Percentiles rank a stretch among this genome's conserved stretches.
Conservation (phyloP, 1,140 invertebrate genomes). For the Microplitis demolitor region DNA sequence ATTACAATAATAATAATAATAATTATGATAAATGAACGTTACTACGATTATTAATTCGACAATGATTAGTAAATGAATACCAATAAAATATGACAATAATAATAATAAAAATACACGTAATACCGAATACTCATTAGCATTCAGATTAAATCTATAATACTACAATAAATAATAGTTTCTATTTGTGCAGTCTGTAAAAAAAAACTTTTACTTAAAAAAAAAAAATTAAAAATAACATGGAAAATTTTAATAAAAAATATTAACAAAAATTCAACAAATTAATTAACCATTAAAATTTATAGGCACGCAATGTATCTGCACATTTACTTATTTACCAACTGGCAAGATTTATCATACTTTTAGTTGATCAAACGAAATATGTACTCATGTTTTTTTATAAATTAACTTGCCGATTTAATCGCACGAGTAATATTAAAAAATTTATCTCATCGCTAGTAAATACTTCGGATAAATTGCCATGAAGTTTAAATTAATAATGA, state of each 20-base stretch:
- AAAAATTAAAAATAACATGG: neutral
- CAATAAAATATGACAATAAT: neutral
- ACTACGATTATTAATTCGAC: neutral
- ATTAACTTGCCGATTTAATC: neutral
- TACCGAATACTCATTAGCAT: neutral
- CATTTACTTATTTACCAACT: neutral
- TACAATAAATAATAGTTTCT: constrained; percentile 30
- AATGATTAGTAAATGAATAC: neutral
- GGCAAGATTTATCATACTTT: constrained; percentile 19
- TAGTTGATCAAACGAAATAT: neutral
- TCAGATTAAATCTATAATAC: constrained; percentile 9
- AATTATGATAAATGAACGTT: constrained; percentile 42
- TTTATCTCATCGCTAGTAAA: neutral
- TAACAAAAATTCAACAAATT: neutral
- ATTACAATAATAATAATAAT: constrained; percentile 25
- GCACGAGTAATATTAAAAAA: neutral
- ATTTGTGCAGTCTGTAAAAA: neutral
- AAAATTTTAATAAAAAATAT: neutral
- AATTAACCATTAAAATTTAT: neutral
- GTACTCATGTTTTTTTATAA: neutral
- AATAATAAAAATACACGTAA: neutral
- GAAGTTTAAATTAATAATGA: no score
- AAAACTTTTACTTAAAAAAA: neutral
- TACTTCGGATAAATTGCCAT: neutral
- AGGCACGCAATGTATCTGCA: neutral